Percentiles rank a stretch among this genome's conserved stretches.
Evolutionary conservation across 23 tunicate species (phyloP).

Genomic region (Clavelina lepadiformis): DNA sequence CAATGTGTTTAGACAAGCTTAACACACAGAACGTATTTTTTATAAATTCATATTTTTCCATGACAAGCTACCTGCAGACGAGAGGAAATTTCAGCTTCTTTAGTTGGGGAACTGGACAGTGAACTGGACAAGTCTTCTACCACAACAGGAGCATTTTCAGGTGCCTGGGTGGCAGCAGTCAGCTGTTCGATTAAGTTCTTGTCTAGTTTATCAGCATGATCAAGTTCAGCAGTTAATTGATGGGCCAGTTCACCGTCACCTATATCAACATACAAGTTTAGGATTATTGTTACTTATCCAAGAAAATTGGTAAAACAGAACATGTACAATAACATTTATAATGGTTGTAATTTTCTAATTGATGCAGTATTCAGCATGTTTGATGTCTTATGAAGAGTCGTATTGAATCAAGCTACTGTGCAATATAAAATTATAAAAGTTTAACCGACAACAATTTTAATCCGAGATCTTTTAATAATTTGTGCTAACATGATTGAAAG

Average conservation of each 20-base stretch:
- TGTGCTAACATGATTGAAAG: too few species aligned
- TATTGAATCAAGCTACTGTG: too few species aligned
- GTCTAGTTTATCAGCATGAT: constrained; percentile 79
- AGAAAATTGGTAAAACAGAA: neutral
- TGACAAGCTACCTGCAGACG: constrained; percentile 47
- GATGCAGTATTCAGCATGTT: too few species aligned
- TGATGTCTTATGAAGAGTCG: too few species aligned
- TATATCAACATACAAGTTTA: constrained; percentile 1
- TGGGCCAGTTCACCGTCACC: constrained; percentile 78
- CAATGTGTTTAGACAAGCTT: too few species aligned
- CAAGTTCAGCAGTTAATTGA: constrained; percentile 68
- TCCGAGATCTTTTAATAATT: too few species aligned
- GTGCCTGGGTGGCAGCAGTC: constrained; percentile 14
- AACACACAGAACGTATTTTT: too few species aligned
- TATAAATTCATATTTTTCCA: too few species aligned
- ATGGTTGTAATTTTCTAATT: too few species aligned
- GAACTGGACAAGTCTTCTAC: neutral
- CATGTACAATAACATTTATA: too few species aligned
- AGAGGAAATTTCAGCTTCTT: constrained; percentile 60
- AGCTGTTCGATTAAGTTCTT: constrained; percentile 65
- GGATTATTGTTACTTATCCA: neutral
- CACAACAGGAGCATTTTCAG: neutral
- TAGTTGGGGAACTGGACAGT: constrained; percentile 17
- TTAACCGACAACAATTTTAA: too few species aligned
- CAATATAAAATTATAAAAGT: too few species aligned